Evolutionary conservation across 2,888 invertebrate species (phyloP), one percentile per base, ranked within the genome.

Genomic region (Lithophane ornitopus): DNA sequence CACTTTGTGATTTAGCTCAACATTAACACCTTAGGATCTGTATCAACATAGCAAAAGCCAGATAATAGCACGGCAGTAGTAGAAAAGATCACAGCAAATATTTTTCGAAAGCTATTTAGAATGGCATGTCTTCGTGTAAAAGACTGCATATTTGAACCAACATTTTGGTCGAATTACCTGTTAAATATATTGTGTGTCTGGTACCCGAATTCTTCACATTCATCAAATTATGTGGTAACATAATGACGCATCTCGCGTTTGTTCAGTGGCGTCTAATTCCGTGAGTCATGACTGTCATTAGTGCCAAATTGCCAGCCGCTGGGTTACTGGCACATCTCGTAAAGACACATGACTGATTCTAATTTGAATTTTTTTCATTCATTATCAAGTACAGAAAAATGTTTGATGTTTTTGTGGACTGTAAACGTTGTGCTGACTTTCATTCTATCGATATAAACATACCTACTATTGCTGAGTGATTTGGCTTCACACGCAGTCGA

Each of bases 231-330:
- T 67, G 56, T 52, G 49, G 62, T 52, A 68, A 58, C 19, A 26
- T 26, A 8, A n/a, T 80, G 78, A 82, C 71, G 62, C 28, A 67
- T 26, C 16, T 58, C 58, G 12, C 26, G 28, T 49, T 58, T 54
- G 34, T 34, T 65, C 63, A 26, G 63, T 82, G 82, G 70, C 82
- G 71, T 78, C 82, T 82, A 82, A 80, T 74, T 67, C 66, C 61
- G 77, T 82, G 74, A 69, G 6, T 84, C 74, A 74, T 65, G 54
- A 16, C 65, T 46, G 74, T 75, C 63, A 74, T 76, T 72, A 74
- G 67, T 70, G 52, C 71, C 80, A 80, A 82, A 82, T 63, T 78
- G 62, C 34, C 52, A 7, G 52, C 14, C 49, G 34, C 49, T 58
- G 59, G 58, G 80, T 81, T 68, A 71, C 63, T 82, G 59, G 78